These are phyloP conservation scores for Bombus superbus DNA, from an alignment of 1,140 invertebrate genomes.

Conservation along the genomic window DNA sequence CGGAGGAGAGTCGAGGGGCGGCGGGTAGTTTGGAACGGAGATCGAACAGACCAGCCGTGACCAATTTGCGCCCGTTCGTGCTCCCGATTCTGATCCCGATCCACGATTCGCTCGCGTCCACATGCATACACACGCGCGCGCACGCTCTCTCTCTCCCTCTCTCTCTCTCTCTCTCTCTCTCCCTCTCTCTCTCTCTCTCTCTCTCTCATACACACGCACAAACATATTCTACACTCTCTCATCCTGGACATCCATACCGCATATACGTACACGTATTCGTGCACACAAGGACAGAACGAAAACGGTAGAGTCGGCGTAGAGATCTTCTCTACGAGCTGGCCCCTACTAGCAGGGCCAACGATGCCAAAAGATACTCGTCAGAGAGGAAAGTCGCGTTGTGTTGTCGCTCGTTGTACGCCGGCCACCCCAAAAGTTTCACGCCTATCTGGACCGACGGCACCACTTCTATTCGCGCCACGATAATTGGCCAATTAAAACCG, in stretches of 20 bases:
- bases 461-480: slow-evolving; percentile 79
- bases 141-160: not conserved
- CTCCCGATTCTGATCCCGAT: slow-evolving; percentile 70
- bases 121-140: not conserved
- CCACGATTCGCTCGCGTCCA: slow-evolving; percentile 38
- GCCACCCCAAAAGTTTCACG: slow-evolving; percentile 80
- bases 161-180: too few species aligned
- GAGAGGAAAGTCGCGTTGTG: slow-evolving; percentile 69
- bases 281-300: not conserved
- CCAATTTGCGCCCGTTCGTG: slow-evolving; percentile 81
- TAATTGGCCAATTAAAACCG: slow-evolving; percentile 83
- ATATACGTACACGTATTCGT: not conserved
- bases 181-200: too few species aligned
- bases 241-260: not conserved
- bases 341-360: slow-evolving; percentile 14
- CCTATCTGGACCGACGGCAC: slow-evolving; percentile 78
- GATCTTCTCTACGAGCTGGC: slow-evolving; percentile 47
- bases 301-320: slow-evolving; percentile 5
- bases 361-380: slow-evolving; percentile 74
- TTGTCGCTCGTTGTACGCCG: slow-evolving; percentile 74
- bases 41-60: slow-evolving; percentile 81
- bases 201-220: too few species aligned
- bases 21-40: slow-evolving; percentile 57
- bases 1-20: not conserved
- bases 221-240: not conserved